Evolutionary conservation across 1,140 invertebrate genomes (phyloP), one percentile per base, ranked within the genome.

Genomic region (Diplogasteroides magnus): DNA sequence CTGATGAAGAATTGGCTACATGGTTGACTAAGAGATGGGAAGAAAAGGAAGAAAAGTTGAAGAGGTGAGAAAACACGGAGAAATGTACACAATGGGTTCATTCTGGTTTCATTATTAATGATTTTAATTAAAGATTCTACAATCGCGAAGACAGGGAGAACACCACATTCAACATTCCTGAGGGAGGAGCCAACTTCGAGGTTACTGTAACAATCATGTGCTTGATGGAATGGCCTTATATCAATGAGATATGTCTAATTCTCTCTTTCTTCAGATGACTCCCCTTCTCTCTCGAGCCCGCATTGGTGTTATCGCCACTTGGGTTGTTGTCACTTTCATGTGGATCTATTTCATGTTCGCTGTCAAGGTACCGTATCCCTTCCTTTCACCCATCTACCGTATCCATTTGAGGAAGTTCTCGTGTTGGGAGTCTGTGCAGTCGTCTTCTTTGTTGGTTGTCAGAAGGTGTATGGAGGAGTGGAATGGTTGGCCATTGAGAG

Each of bases 381-480:
- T 25, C 37, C 48, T 26, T 56, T 48, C 32, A 26, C 64, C 26
- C 26, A 32, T 62, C 25, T 26, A 15, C 48, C 26, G 25, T 56
- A 55, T 19, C 48, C 37, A 57, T 61, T 66, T 48, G 37, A 48
- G 37, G 61, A 77, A 31, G 57, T 72, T 29, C 29, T 62, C 23
- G 32, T 32, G n/a, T 57, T 71, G 31, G 73, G 69, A 6, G 11
- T 80, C 19, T 19, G 78, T 14, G 73, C 75, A 19, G 37, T 71
- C 15, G 31, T 63, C 25, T 71, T 80, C 67, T 82, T 73, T 59
- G 63, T 67, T 32, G 66, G 63, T 11, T 31, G 67, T 48, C 76
- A 82, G 25, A 68, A 71, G 14, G 60, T 68, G 64, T 80, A 75
- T 61, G 77, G 74, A 32, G 79, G 79, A 19, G 25, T 79, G 15